Conservation (phyloP, 2,888 invertebrate genomes). For the Nephrotoma guestfalica region DNA sequence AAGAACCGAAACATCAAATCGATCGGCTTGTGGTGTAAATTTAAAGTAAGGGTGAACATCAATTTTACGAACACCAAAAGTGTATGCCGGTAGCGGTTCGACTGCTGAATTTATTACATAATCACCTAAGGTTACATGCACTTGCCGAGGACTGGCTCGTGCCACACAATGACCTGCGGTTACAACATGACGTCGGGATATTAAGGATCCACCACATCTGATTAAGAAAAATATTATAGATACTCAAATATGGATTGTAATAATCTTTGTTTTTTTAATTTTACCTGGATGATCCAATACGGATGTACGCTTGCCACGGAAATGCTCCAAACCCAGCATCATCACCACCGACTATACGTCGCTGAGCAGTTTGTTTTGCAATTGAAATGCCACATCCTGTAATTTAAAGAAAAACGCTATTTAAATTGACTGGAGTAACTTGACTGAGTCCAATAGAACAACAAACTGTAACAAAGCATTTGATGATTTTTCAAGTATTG, state of each 20-base stretch:
- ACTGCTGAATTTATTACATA: conserved; percentile 89
- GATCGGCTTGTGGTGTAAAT: conserved; percentile 83
- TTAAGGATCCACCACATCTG: conserved; percentile 84
- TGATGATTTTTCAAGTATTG: background rate
- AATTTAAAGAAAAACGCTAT: conserved; percentile 18
- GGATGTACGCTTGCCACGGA: conserved; percentile 91
- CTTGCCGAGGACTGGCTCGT: conserved; percentile 76
- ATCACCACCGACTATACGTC: conserved; percentile 83
- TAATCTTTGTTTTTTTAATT: background rate
- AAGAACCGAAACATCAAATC: conserved; percentile 83
- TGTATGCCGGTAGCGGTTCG: conserved; percentile 80
- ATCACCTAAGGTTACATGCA: conserved; percentile 73
- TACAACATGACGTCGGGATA: conserved; percentile 81
- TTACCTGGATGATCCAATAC: conserved; percentile 79
- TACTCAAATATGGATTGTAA: background rate
- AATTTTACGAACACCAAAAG: conserved; percentile 81
- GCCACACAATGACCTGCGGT: conserved; percentile 93
- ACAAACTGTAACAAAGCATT: conserved; percentile 1
- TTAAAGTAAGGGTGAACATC: conserved; percentile 84
- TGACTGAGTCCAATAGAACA: background rate
- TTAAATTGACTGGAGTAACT: background rate
- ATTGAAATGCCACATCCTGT: conserved; percentile 80
- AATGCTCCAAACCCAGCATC: conserved; percentile 90
- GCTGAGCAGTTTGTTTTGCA: conserved; percentile 71
- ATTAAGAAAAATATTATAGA: conserved; percentile 12